phyloP scores from a whole-genome alignment of 2,797 vertebrate species.

The Ciconia nigra region DNA sequence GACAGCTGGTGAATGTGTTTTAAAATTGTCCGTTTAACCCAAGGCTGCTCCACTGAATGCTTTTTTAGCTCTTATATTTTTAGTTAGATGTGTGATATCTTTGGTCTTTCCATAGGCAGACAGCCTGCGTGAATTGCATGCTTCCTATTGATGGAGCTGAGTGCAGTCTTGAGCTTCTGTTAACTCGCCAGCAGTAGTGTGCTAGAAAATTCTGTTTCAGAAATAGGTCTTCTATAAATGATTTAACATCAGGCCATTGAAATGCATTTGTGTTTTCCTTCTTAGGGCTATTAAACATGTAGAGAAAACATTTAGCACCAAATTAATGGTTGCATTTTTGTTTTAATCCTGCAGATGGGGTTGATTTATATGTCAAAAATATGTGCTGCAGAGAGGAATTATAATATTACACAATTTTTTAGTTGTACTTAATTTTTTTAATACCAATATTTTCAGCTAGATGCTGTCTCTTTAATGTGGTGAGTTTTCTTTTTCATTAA shows the following conservation, averaged over 20 bases:
- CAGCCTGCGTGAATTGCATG: neutral
- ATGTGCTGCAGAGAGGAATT: neutral
- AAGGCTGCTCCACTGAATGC: neutral
- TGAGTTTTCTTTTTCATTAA: neutral
- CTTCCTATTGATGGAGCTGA: neutral
- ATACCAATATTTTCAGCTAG: neutral
- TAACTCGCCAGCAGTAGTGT: neutral
- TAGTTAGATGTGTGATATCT: constrained; percentile 30
- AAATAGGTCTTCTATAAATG: constrained; percentile 63
- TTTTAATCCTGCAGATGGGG: constrained; percentile 42
- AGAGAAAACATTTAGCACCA: constrained; percentile 46
- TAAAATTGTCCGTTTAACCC: constrained; percentile 57
- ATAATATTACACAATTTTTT: neutral
- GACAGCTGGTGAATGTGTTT: constrained; percentile 35
- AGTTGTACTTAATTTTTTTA: constrained; percentile 8
- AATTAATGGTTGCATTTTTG: constrained; percentile 56
- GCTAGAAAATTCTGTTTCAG: constrained; percentile 42
- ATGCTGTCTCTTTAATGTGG: neutral
- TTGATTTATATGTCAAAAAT: constrained; percentile 53
- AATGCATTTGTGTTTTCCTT: constrained; percentile 62
- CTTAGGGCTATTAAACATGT: constrained; percentile 22
- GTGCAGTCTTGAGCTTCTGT: neutral
- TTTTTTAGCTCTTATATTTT: constrained; percentile 39
- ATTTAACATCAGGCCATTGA: constrained; percentile 59
- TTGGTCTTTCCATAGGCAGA: constrained; percentile 16